phyloP scores from a whole-genome alignment of 2,797 vertebrate species.

The Enteromius trimaculatus region DNA sequence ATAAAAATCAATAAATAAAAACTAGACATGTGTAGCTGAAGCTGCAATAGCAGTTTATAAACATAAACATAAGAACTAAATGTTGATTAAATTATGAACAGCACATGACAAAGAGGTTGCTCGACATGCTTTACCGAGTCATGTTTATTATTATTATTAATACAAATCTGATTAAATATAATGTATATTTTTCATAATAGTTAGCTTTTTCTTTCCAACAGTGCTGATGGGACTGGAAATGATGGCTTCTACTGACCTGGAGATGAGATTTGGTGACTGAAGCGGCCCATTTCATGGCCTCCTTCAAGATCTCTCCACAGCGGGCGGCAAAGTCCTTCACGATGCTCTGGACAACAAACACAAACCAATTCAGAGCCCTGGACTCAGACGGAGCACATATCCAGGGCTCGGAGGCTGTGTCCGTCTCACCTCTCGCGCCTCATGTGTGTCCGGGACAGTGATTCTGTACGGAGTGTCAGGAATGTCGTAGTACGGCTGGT shows the following conservation, averaged over 20 bases:
- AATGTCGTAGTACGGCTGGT: slow-evolving; percentile 95
- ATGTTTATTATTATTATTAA: no score
- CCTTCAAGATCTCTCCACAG: slow-evolving; percentile 96
- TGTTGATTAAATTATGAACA: no score
- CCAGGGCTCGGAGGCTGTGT: neutral
- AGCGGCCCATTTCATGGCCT: slow-evolving; percentile 99
- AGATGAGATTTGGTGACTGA: slow-evolving; percentile 97
- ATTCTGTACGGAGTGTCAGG: slow-evolving; percentile 93
- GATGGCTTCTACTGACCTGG: slow-evolving; percentile 77
- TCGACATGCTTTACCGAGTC: no score
- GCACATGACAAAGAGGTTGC: no score
- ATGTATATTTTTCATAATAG: neutral
- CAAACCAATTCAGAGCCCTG: neutral
- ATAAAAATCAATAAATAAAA: neutral
- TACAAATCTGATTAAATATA: no score
- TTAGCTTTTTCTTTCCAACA: neutral
- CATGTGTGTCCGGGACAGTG: slow-evolving; percentile 94
- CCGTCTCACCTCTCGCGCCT: slow-evolving; percentile 88
- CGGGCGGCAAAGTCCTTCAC: slow-evolving; percentile 98
- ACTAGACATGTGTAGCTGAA: neutral
- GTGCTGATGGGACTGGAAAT: neutral
- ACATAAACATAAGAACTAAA: no score
- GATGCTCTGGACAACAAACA: slow-evolving; percentile 82
- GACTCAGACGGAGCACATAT: fast-evolving
- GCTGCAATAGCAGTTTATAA: no score